Percentiles rank a stretch among this genome's conserved stretches.
phyloP scores from a whole-genome alignment of 2,797 vertebrate genomes.

The Australoheros facetus region DNA sequence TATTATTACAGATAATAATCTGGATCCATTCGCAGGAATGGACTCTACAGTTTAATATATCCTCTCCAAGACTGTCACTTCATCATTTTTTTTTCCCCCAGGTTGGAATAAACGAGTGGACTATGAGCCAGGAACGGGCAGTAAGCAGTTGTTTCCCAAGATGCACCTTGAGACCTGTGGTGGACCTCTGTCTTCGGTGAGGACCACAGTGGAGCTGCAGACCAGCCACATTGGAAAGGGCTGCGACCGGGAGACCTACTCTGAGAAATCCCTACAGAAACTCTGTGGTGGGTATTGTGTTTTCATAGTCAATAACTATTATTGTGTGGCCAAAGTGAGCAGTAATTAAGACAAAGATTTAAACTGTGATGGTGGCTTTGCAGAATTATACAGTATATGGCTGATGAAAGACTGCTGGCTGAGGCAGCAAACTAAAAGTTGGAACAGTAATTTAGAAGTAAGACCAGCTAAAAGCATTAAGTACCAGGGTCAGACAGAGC shows the following conservation, averaged over 20 bases:
- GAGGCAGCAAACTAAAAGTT: conserved; percentile 36
- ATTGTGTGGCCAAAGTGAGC: background rate
- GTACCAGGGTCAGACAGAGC: conserved; percentile 43
- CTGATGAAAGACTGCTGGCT: conserved; percentile 49
- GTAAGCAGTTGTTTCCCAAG: conserved; percentile 90
- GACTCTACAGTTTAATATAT: background rate
- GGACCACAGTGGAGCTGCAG: conserved; percentile 89
- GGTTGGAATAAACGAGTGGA: conserved; percentile 93
- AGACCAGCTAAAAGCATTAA: conserved; percentile 40
- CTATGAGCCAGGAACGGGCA: conserved; percentile 93
- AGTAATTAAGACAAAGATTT: background rate
- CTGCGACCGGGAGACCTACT: conserved; percentile 94
- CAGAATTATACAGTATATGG: conserved; percentile 6
- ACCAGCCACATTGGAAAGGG: conserved; percentile 93
- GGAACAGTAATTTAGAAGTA: conserved; percentile 50
- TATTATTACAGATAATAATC: conserved; percentile 24
- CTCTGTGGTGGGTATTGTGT: conserved; percentile 87
- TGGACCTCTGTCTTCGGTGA: conserved; percentile 89
- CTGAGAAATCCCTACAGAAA: conserved; percentile 93
- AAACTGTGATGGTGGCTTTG: conserved; percentile 13
- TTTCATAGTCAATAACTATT: background rate
- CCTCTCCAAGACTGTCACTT: background rate
- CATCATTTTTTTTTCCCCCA: conserved; percentile 57
- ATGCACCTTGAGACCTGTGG: conserved; percentile 94
- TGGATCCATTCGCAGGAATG: background rate